phyloP scores from a whole-genome alignment of 2,888 invertebrate species.

The Rhamnusium bicolor region DNA sequence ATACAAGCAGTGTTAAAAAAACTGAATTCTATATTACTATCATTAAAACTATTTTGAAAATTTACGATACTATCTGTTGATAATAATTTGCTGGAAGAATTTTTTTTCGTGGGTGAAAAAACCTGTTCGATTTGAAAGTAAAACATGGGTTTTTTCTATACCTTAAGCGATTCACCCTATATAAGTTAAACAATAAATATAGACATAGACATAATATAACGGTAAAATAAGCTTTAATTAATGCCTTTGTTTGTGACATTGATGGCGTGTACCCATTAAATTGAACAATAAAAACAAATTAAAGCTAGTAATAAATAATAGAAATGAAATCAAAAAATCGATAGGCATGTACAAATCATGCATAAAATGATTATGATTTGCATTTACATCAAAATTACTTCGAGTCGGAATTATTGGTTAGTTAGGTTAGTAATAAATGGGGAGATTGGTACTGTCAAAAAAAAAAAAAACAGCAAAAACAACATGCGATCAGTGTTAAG shows the following conservation, averaged over 20 bases:
- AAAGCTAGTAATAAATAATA: conserved; percentile 53
- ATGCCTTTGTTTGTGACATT: conserved; percentile 56
- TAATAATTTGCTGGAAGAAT: too few species aligned
- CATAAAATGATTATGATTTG: conserved; percentile 6
- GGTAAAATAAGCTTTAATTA: conserved; percentile 50
- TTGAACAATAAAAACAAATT: conserved; percentile 58
- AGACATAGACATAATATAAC: conserved; percentile 36
- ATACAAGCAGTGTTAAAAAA: too few species aligned
- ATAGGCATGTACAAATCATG: conserved; percentile 34
- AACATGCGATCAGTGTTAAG: too few species aligned
- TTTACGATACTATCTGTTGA: too few species aligned
- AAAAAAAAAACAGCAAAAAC: too few species aligned
- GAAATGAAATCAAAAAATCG: conserved; percentile 53
- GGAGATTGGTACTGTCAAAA: not conserved
- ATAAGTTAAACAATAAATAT: conserved; percentile 17
- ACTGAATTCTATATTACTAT: too few species aligned
- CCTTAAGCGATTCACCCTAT: not conserved
- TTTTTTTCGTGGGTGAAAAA: too few species aligned
- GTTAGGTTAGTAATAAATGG: not conserved
- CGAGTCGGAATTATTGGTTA: not conserved
- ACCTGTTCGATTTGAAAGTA: too few species aligned
- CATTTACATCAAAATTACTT: conserved; percentile 4
- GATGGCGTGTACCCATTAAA: conserved; percentile 56
- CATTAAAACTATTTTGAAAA: too few species aligned
- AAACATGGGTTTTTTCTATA: not conserved